Base-by-base conservation (phyloP, 2,888 invertebrate genomes). In the Ethmia dodecea region DNA sequence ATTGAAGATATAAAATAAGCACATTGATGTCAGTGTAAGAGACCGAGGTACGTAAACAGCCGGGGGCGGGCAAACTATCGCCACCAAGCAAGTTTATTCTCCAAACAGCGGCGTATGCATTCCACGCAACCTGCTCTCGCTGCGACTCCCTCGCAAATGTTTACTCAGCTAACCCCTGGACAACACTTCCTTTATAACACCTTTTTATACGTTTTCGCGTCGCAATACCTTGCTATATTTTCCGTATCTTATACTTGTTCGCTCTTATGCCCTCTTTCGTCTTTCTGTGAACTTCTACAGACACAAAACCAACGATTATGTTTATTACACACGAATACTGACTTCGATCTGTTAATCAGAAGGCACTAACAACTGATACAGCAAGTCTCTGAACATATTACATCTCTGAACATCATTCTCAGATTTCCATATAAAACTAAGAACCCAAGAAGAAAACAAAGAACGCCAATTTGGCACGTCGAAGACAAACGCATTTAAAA, bases 401-500 rank as follows among this genome's bases (percentile, higher is more conserved):
- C n/a, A n/a, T n/a, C n/a, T n/a, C n/a, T n/a, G n/a, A n/a, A n/a
- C n/a, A n/a, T n/a, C n/a, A n/a, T n/a, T n/a, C n/a, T n/a, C n/a
- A n/a, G n/a, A n/a, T n/a, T n/a, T 40, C 49, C 45, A 62, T 52
- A 59, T 68, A 61, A 69, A 71, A 65, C 65, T 74, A 64, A 66
- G 61, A 71, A 70, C 59, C 62, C 62, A 58, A 60, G 61, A 69
- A 70, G 72, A 74, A 78, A 79, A 79, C 77, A 78, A 76, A 78
- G 77, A 72, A 61, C 71, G 72, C 75, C 77, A 80, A 83, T 81
- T 83, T 80, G 80, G 80, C 78, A 76, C 80, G 76, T 80, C 69
- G 76, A 73, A 83, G 84, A 83, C 84, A 79, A 84, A 84, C 81
- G 83, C 76, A 80, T 86, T 86, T 86, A 86, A 86, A 84, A 86